A percentile compares a stretch with the other conserved stretches of the same genome.
phyloP scores from a whole-genome alignment of 2,113 vertebrate genomes.

The Brachirus orientalis region DNA sequence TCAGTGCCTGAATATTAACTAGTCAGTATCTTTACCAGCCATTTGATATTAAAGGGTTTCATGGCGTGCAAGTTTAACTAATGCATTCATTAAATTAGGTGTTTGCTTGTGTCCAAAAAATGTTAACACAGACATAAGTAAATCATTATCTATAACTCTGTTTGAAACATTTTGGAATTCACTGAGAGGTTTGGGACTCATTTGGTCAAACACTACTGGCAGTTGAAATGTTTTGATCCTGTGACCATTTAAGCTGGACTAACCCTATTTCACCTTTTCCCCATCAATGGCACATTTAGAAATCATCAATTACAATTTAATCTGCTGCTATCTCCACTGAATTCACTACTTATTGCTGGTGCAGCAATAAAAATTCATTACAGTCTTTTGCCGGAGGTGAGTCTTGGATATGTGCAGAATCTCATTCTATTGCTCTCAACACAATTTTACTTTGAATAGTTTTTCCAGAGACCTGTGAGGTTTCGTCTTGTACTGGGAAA shows the following conservation, averaged over 20 bases:
- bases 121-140: too few species aligned
- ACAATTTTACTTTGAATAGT: conserved; percentile 62
- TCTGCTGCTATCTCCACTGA: conserved; percentile 46
- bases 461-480: conserved; percentile 46
- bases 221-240: too few species aligned
- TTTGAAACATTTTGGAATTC: too few species aligned
- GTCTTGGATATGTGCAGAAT: conserved; percentile 50
- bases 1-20: too few species aligned
- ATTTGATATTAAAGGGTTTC: too few species aligned
- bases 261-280: conserved; percentile 32
- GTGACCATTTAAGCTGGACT: conserved; percentile 25
- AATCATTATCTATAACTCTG: too few species aligned
- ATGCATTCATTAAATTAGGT: too few species aligned
- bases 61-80: too few species aligned
- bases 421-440: conserved; percentile 55
- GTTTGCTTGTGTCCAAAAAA: too few species aligned
- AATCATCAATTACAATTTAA: conserved; percentile 66
- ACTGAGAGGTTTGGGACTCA: too few species aligned
- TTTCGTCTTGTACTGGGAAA: conserved; percentile 16
- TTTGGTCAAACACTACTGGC: too few species aligned
- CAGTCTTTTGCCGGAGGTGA: conserved; percentile 45
- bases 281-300: conserved; percentile 44
- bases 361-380: conserved; percentile 67
- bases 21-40: too few species aligned
- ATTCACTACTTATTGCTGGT: conserved; percentile 49